Base-by-base conservation (phyloP, 2,888 invertebrate genomes). In the Eupithecia dodoneata region DNA sequence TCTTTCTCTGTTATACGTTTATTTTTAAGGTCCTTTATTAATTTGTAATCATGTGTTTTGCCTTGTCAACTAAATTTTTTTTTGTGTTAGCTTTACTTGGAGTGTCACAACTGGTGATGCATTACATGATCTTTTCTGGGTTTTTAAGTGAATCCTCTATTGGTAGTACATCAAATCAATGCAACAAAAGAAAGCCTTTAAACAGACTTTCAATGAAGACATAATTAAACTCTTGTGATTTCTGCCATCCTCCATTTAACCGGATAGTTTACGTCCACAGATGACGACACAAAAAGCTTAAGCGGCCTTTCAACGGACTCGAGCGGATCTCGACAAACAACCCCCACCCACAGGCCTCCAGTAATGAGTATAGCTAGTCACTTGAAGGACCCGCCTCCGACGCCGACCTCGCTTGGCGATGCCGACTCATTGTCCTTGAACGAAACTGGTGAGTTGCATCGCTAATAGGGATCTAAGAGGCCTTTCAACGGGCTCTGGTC, bases 331-430 rank as follows among this genome's bases (percentile, higher is more conserved):
- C 95, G 96, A 18, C 96, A 97, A 82, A 96, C 95, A 45, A 97
- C 97, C 1, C 97, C 97, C 1, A 97, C 97, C 0, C 97, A 97
- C 88, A 96, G 97, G 76, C 97, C 97, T 41, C 98, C 98, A 0
- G 97, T 98, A 15, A 97, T 98, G 97, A 97, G 97, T 86, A 96
- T 98, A 71, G 95, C 94, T 75, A 91, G 88, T 79, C 92, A 92
- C 44, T 83, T 94, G 80, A 89, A 90, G 0, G 94, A 94, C 85
- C 94, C 94, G 41, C 95, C 95, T 74, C 93, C 94, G 63, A 93
- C 94, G n/a, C 94, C 94, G 73, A 93, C 94, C 0, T 93, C 94
- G 1, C 85, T 93, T 0, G 91, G 93, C 0, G 95, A 94, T 80
- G 92, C 88, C 0, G 94, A 94, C 83, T 91, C 92, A 1, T 84